Conservation (phyloP, 35 echinoderm and acorn worm genomes). For the Heliocidaris erythrogramma region DNA sequence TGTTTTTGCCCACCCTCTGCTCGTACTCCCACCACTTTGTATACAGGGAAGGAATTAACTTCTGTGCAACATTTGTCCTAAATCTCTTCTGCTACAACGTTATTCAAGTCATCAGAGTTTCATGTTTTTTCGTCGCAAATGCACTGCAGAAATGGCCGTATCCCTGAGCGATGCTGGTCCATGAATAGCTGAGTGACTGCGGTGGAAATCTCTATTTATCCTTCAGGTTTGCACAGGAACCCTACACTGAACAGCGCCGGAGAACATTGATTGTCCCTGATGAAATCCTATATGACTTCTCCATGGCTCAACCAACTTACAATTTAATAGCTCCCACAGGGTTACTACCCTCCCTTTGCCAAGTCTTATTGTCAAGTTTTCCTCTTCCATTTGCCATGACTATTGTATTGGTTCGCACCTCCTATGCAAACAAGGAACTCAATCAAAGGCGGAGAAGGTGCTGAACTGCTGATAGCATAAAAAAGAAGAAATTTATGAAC, state of each 20-base stretch:
- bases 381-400: background rate
- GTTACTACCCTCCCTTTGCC: background rate
- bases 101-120: background rate
- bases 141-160: background rate
- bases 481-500: background rate
- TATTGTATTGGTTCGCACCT: background rate
- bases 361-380: background rate
- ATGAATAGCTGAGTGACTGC: constrained; percentile 25
- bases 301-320: constrained; percentile 27
- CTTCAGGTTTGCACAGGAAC: constrained; percentile 19
- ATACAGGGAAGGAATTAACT: constrained; percentile 26
- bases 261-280: constrained; percentile 14
- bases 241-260: constrained; percentile 23
- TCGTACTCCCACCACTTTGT: background rate
- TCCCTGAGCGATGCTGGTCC: background rate
- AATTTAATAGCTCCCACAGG: constrained; percentile 40
- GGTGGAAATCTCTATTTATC: constrained; percentile 25
- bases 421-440: background rate
- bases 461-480: background rate
- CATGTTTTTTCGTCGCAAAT: background rate
- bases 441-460: background rate
- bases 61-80: constrained; percentile 25
- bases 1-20: background rate
- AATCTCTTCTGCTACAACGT: constrained; percentile 4
- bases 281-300: constrained; percentile 40